Conservation (phyloP, 2,888 invertebrate species). For the Drosophila fulvimacula region DNA sequence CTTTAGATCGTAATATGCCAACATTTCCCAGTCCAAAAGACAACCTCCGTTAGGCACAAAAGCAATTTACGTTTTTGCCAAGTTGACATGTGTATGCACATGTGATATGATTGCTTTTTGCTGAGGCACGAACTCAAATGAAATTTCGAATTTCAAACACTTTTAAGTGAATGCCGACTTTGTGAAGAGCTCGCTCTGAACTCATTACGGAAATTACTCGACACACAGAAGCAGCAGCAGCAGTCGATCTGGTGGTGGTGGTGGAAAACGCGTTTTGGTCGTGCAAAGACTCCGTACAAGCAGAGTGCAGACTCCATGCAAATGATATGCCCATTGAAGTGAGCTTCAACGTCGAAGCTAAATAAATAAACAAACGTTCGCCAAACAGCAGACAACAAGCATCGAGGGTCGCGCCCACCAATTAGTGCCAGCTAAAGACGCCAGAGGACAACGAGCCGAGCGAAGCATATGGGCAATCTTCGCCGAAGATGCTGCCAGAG, state of each 20-base stretch:
- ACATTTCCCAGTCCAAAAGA: slow-evolving; percentile 8
- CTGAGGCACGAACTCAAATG: slow-evolving; percentile 50
- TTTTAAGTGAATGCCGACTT: slow-evolving; percentile 59
- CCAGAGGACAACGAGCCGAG: not conserved
- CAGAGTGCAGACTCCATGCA: slow-evolving; percentile 19
- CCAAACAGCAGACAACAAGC: slow-evolving; percentile 17
- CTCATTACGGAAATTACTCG: slow-evolving; percentile 81
- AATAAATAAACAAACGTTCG: slow-evolving; percentile 59
- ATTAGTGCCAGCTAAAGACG: slow-evolving; percentile 34
- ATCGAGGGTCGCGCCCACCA: slow-evolving; percentile 27
- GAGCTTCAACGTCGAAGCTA: slow-evolving; percentile 42
- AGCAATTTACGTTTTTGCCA: slow-evolving; percentile 63
- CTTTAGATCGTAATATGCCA: not conserved
- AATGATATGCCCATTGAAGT: slow-evolving; percentile 71
- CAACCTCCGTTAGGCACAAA: slow-evolving; percentile 36
- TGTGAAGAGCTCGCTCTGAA: slow-evolving; percentile 51
- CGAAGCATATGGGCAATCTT: slow-evolving; percentile 29
- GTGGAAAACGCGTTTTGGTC: not conserved
- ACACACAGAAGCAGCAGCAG: slow-evolving; percentile 47
- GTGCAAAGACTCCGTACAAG: not conserved
- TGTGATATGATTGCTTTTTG: slow-evolving; percentile 69
- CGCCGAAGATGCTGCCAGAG: slow-evolving; percentile 1
- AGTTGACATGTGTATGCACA: slow-evolving; percentile 52
- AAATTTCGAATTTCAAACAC: slow-evolving; percentile 75
- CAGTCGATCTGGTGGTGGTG: not conserved